Evolutionary conservation across 37 sponge, comb jelly and placozoan species (phyloP).

Genomic region (Mnemiopsis leidyi): DNA sequence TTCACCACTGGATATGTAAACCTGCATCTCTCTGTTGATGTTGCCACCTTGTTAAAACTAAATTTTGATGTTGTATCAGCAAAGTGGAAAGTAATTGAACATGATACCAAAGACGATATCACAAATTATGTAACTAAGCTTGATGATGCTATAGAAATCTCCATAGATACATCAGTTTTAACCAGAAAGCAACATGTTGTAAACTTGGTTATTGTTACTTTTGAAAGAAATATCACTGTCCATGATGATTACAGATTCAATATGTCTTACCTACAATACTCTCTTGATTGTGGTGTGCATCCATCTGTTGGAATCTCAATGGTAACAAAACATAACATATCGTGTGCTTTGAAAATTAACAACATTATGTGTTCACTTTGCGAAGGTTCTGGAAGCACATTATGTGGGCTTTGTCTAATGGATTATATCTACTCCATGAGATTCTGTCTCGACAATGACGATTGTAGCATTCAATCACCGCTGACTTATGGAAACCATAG

Average conservation of each 20-base stretch:
- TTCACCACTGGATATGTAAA: not conserved
- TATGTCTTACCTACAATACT: not conserved
- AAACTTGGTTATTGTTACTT: not conserved
- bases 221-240: not conserved
- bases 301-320: not conserved
- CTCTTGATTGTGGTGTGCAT: not conserved
- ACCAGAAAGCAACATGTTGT: not conserved
- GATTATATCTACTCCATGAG: not conserved
- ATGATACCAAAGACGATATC: not conserved
- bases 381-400: not conserved
- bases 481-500: not conserved
- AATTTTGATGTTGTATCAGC: not conserved
- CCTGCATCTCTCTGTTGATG: not conserved
- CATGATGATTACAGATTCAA: conserved; percentile 21
- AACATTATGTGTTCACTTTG: not conserved
- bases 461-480: not conserved
- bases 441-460: not conserved
- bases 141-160: not conserved
- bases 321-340: not conserved
- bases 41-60: not conserved
- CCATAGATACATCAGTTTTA: not conserved
- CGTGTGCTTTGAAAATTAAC: not conserved
- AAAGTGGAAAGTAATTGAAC: not conserved
- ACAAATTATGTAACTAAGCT: not conserved
- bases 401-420: not conserved